These are phyloP conservation scores for Tenualosa ilisha DNA, from an alignment of 2,797 vertebrate species.

Conservation along the genomic window DNA sequence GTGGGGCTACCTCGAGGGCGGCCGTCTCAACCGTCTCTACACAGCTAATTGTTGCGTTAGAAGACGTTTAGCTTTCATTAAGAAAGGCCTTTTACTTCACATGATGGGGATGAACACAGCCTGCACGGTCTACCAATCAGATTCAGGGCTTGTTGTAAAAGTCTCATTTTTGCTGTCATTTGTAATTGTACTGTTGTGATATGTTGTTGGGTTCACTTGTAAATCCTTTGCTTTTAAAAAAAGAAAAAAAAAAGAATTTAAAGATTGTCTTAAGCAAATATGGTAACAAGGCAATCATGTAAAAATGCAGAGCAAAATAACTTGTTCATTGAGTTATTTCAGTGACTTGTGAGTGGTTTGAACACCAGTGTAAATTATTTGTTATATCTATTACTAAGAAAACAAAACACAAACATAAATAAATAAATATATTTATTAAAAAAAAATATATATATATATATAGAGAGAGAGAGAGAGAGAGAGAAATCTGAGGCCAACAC, in stretches of 20 bases:
- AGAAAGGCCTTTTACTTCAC: conserved; percentile 37
- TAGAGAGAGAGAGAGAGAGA: no score
- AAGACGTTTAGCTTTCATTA: conserved; percentile 50
- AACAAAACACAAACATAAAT: background rate
- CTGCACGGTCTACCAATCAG: background rate
- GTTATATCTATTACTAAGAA: background rate
- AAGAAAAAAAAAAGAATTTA: no score
- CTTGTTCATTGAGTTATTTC: no score
- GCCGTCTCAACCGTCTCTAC: conserved; percentile 59
- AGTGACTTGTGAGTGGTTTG: background rate
- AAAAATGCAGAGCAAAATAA: background rate
- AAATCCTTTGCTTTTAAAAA: no score
- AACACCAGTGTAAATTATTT: no score
- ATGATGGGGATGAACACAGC: conserved; percentile 25
- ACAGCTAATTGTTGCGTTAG: conserved; percentile 42
- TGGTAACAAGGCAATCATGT: no score
- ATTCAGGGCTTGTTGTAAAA: background rate
- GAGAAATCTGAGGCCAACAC: background rate
- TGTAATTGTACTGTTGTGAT: background rate
- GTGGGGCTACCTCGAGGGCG: conserved; percentile 44
- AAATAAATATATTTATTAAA: no score
- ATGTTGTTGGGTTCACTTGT: background rate
- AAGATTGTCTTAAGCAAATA: no score
- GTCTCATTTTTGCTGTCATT: background rate
- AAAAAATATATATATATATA: no score